Evolutionary conservation across 1,140 invertebrate genomes (phyloP).

Genomic region (Varroa destructor): DNA sequence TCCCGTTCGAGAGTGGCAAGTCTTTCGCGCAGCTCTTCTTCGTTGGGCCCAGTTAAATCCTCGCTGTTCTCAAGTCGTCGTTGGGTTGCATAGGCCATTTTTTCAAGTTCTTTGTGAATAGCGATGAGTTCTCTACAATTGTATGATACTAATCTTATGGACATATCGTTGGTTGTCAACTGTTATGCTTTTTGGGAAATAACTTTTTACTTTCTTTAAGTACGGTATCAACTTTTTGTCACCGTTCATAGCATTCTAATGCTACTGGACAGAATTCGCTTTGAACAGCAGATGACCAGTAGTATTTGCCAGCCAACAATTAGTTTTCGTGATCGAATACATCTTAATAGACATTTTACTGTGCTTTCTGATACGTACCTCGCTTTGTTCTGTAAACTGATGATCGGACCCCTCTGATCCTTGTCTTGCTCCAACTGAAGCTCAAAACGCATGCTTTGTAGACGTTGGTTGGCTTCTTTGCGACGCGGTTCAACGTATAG

Average conservation of each 20-base stretch:
- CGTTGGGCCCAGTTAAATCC: conserved; percentile 38
- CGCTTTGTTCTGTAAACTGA: conserved; percentile 74
- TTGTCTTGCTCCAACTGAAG: conserved; percentile 73
- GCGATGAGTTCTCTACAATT: conserved; percentile 51
- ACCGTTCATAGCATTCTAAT: no score
- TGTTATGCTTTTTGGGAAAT: no score
- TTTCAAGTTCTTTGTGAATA: conserved; percentile 65
- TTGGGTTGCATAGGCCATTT: conserved; percentile 76
- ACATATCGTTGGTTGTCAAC: no score
- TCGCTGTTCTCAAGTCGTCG: conserved; percentile 58
- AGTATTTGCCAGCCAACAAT: no score
- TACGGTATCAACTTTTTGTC: no score
- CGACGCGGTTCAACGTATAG: conserved; percentile 90
- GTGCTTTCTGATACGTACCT: conserved; percentile 38
- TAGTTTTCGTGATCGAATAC: no score
- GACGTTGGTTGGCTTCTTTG: conserved; percentile 72
- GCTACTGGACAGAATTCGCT: no score
- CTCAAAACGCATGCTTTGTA: conserved; percentile 82
- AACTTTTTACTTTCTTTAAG: no score
- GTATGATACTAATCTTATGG: conserved; percentile 28
- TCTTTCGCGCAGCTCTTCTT: conserved; percentile 51
- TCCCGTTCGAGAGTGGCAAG: conserved; percentile 55
- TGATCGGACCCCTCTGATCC: conserved; percentile 78
- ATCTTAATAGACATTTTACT: no score
- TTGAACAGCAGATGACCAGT: no score